A percentile compares a stretch with the other conserved stretches of the same genome.
Conservation (phyloP, 2,113 vertebrate genomes). For the Megaleporinus macrocephalus region DNA sequence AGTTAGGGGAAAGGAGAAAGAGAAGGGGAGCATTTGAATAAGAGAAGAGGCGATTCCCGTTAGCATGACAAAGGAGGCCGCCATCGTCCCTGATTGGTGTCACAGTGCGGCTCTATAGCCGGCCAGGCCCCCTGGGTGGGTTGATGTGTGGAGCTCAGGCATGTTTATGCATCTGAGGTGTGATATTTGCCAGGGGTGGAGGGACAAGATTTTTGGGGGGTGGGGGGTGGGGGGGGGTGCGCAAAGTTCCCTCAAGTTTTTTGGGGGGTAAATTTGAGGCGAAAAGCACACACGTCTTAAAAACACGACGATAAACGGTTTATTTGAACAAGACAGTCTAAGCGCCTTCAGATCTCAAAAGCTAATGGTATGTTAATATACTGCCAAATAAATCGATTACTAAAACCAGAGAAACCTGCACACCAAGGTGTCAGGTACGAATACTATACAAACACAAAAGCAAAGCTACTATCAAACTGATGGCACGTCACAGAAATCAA, state of each 20-base stretch:
- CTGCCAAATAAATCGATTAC: not conserved
- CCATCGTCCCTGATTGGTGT: constrained; percentile 85
- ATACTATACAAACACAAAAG: not conserved
- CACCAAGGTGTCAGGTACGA: not conserved
- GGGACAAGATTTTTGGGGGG: constrained; percentile 22
- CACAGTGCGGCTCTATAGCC: constrained; percentile 78
- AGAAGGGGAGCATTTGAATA: constrained; percentile 76
- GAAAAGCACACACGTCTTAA: constrained; percentile 62
- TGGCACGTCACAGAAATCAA: no score
- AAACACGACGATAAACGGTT: constrained; percentile 37
- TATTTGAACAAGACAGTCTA: not conserved
- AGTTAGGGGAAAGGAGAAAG: constrained; percentile 28
- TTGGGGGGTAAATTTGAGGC: constrained; percentile 52
- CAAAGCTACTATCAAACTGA: not conserved
- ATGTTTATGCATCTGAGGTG: constrained; percentile 82
- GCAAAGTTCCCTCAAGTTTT: constrained; percentile 64
- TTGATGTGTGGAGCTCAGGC: constrained; percentile 76
- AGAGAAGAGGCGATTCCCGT: constrained; percentile 79
- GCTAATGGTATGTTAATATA: not conserved
- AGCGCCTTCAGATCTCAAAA: not conserved
- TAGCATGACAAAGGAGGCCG: constrained; percentile 83
- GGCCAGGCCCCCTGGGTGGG: constrained; percentile 70
- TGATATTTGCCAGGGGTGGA: constrained; percentile 72
- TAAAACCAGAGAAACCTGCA: not conserved
- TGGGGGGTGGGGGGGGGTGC: constrained; percentile 48